These are phyloP conservation scores for Erynnis tages DNA, from an alignment of 2,888 invertebrate genomes.

Conservation along the genomic window DNA sequence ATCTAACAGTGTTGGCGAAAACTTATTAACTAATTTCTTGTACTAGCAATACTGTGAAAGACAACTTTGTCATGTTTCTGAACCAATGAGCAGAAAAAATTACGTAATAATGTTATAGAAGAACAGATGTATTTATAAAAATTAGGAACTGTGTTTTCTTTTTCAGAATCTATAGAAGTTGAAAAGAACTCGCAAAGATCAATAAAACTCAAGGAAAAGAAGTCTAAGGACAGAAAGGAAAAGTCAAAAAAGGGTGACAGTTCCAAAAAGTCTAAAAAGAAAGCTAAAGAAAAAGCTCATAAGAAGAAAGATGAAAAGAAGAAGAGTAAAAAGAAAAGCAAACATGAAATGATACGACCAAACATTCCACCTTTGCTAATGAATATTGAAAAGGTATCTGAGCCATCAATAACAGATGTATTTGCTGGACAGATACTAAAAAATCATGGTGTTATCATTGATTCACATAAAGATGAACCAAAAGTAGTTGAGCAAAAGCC, in stretches of 20 bases:
- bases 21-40: too few species aligned
- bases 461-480: slow-evolving; percentile 49
- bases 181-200: slow-evolving; percentile 45
- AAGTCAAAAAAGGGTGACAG: slow-evolving; percentile 58
- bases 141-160: slow-evolving; percentile 1
- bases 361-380: slow-evolving; percentile 72
- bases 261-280: slow-evolving; percentile 66
- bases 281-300: slow-evolving; percentile 55
- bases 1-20: too few species aligned
- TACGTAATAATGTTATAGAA: too few species aligned
- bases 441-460: slow-evolving; percentile 67
- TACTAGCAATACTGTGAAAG: too few species aligned
- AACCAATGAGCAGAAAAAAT: too few species aligned
- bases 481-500: slow-evolving; percentile 52
- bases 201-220: slow-evolving; percentile 71
- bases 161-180: slow-evolving; percentile 46
- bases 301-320: slow-evolving; percentile 69
- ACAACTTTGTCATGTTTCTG: too few species aligned
- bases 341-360: slow-evolving; percentile 68
- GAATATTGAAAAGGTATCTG: slow-evolving; percentile 73
- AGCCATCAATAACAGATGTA: slow-evolving; percentile 83
- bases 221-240: slow-evolving; percentile 60
- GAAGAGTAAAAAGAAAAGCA: slow-evolving; percentile 67
- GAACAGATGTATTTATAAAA: background rate
- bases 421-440: slow-evolving; percentile 84